These are phyloP conservation scores for Rhinophrynus dorsalis DNA, from an alignment of 2,797 vertebrate genomes.

Conservation along the genomic window DNA sequence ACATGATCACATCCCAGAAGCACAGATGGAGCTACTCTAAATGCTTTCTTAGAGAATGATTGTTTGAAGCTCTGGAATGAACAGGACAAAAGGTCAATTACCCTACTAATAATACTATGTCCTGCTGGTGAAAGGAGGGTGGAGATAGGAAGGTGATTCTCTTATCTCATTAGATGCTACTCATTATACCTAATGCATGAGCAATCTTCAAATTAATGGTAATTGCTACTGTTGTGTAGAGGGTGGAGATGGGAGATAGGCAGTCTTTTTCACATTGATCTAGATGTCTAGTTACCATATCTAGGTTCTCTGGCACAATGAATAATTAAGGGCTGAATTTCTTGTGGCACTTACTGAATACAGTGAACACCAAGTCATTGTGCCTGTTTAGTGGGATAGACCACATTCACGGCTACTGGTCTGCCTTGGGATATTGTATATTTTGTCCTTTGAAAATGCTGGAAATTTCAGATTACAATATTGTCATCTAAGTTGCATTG, in stretches of 20 bases:
- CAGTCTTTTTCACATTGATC: not conserved
- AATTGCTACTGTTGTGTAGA: constrained; percentile 46
- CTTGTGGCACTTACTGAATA: not conserved
- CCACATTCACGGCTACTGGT: too few species aligned
- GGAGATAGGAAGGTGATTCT: constrained; percentile 28
- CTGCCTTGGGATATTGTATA: too few species aligned
- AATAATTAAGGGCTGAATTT: not conserved
- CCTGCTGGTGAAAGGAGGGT: constrained; percentile 29
- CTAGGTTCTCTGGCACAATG: not conserved
- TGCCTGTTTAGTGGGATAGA: too few species aligned
- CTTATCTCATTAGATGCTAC: constrained; percentile 44
- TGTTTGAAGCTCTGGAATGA: constrained; percentile 24
- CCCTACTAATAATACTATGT: constrained; percentile 37
- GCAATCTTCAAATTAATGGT: constrained; percentile 43
- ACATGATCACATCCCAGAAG: not conserved
- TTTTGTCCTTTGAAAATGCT: too few species aligned
- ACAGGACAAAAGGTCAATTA: constrained; percentile 45
- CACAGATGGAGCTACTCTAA: constrained; percentile 1
- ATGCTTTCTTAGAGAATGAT: constrained; percentile 18
- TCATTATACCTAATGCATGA: constrained; percentile 40
- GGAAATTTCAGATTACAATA: too few species aligned
- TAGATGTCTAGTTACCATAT: constrained; percentile 8
- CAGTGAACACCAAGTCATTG: too few species aligned
- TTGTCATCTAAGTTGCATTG: too few species aligned
- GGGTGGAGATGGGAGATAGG: constrained; percentile 22